A percentile compares a stretch with the other conserved stretches of the same genome.
phyloP scores from a whole-genome alignment of 2,797 vertebrate genomes.

The Brachyrhaphis roseni region DNA sequence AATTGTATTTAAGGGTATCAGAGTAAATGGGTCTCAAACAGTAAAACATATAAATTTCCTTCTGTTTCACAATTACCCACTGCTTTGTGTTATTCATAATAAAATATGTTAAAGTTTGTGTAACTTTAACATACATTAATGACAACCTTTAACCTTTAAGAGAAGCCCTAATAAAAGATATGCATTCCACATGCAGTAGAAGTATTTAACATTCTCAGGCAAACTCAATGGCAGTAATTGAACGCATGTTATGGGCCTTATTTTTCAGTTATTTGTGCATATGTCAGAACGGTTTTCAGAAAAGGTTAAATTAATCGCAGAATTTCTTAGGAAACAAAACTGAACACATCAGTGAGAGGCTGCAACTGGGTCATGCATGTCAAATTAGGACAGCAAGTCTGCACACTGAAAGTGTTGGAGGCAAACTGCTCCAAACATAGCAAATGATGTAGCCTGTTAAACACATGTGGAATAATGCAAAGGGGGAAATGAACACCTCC shows the following conservation, averaged over 20 bases:
- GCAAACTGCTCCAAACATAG: neutral
- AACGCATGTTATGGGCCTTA: neutral
- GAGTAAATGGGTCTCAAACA: neutral
- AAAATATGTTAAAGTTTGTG: neutral
- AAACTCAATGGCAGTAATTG: neutral
- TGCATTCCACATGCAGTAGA: neutral
- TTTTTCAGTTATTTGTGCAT: neutral
- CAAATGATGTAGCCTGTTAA: neutral
- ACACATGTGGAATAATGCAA: neutral
- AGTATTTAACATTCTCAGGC: neutral
- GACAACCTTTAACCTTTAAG: neutral
- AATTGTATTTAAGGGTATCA: neutral
- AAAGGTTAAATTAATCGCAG: neutral
- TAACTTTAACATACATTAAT: neutral
- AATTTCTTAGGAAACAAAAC: neutral
- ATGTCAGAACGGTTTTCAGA: neutral
- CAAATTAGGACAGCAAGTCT: slow-evolving; percentile 5
- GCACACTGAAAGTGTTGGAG: neutral
- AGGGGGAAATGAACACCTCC: neutral
- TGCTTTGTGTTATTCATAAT: neutral
- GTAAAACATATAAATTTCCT: neutral
- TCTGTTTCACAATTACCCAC: neutral
- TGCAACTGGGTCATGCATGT: slow-evolving; percentile 6
- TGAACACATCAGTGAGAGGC: neutral
- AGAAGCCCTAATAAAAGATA: neutral